Evolutionary conservation across 2,888 invertebrate species (phyloP).

Genomic region (Acleris literana): DNA sequence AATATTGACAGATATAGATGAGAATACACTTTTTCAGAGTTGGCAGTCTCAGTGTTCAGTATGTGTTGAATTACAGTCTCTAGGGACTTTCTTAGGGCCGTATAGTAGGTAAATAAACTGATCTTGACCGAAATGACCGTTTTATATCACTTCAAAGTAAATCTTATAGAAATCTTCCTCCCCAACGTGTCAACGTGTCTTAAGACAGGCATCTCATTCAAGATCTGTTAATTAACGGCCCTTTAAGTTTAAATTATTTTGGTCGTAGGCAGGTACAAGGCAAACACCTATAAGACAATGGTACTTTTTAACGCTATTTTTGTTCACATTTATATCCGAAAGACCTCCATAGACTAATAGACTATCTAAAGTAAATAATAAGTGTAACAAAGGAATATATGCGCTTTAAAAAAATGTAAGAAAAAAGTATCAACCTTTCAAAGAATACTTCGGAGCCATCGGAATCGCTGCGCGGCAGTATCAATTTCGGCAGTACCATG

Average conservation of each 20-base stretch:
- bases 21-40: constrained; percentile 20
- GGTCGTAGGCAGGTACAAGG: too few relatives aligned
- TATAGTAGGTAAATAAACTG: too few relatives aligned
- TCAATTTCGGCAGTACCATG: constrained; percentile 88
- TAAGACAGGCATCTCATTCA: too few relatives aligned
- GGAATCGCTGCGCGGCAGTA: constrained; percentile 89
- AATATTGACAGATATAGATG: constrained; percentile 36
- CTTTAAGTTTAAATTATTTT: too few relatives aligned
- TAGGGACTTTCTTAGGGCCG: too few relatives aligned
- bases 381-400: constrained; percentile 18
- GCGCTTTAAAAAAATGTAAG: constrained; percentile 24
- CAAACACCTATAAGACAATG: not conserved
- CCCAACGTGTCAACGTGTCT: too few relatives aligned
- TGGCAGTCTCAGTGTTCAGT: constrained; percentile 30
- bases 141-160: too few relatives aligned
- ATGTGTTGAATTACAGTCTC: constrained; percentile 13
- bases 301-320: not conserved
- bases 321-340: not conserved
- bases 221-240: too few relatives aligned
- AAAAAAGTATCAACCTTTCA: constrained; percentile 78
- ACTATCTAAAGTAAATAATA: not conserved
- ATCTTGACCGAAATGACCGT: too few relatives aligned
- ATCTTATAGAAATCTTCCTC: too few relatives aligned
- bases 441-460: constrained; percentile 87
- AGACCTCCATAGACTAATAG: not conserved